These are phyloP conservation scores for Stenichneumon culpator DNA, from an alignment of 2,888 invertebrate genomes.

Conservation along the genomic window DNA sequence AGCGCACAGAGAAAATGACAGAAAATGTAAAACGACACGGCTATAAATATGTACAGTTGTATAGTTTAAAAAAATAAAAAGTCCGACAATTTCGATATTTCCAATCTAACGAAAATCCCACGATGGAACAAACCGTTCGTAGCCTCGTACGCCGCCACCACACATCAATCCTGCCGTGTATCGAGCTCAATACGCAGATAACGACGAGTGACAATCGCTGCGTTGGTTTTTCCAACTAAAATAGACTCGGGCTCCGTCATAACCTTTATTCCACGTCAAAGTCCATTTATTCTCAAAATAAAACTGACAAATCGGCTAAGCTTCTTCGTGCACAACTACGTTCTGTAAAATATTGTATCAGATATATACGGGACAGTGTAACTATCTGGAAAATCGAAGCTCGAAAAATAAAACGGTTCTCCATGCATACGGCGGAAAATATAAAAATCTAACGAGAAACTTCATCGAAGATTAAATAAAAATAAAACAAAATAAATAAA, in stretches of 20 bases:
- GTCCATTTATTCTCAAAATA: constrained; percentile 51
- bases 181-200: constrained; percentile 33
- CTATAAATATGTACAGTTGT: neutral
- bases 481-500: no score
- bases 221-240: constrained; percentile 23
- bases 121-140: neutral
- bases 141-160: neutral
- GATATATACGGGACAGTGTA: neutral
- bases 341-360: neutral
- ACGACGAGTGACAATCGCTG: constrained; percentile 38
- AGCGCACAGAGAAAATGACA: neutral
- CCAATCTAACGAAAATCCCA: constrained; percentile 14
- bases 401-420: neutral
- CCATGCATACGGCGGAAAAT: neutral
- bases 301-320: constrained; percentile 27
- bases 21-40: neutral
- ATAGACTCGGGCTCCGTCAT: constrained; percentile 5
- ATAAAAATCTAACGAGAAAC: neutral
- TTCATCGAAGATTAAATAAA: no score
- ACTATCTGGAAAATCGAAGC: neutral
- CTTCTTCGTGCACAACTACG: neutral
- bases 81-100: constrained; percentile 46
- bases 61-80: neutral
- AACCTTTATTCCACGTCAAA: constrained; percentile 7
- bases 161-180: constrained; percentile 4